Percentiles rank a stretch among this genome's conserved stretches.
Evolutionary conservation across 2,797 vertebrate genomes (phyloP).

Genomic region (Tinamus major): DNA sequence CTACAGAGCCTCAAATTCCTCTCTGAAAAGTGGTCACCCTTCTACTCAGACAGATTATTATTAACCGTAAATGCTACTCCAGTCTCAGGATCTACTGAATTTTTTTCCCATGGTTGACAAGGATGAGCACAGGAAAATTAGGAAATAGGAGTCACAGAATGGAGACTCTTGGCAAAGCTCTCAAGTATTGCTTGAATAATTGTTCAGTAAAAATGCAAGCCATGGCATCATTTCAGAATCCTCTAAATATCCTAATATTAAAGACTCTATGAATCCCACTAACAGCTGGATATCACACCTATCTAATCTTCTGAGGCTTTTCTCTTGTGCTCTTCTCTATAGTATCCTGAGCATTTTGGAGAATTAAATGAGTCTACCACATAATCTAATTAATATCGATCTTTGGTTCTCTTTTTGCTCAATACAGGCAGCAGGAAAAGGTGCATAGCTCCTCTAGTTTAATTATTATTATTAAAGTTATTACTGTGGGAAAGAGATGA

Average conservation of each 20-base stretch:
- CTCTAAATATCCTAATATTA: background rate
- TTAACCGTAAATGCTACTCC: background rate
- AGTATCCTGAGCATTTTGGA: background rate
- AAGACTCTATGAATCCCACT: conserved; percentile 32
- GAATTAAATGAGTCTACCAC: conserved; percentile 27
- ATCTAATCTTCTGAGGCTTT: background rate
- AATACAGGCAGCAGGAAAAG: background rate
- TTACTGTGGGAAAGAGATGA: background rate
- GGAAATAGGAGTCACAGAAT: background rate
- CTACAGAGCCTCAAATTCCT: background rate
- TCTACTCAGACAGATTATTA: background rate
- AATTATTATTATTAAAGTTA: conserved; percentile 34
- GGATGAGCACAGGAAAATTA: background rate
- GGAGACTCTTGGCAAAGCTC: background rate
- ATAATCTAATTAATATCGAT: conserved; percentile 28
- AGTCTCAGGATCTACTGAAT: background rate
- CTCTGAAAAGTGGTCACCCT: background rate
- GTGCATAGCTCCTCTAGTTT: background rate
- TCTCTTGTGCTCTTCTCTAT: background rate
- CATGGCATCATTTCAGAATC: background rate
- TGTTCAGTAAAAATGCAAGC: conserved; percentile 19
- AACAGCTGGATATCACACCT: background rate
- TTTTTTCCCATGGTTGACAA: background rate
- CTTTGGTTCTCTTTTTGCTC: conserved; percentile 9
- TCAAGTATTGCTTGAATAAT: background rate